Percentiles rank a stretch among this genome's conserved stretches.
These are phyloP conservation scores for Perccottus glenii DNA, from an alignment of 2,113 vertebrate genomes.

Conservation along the genomic window DNA sequence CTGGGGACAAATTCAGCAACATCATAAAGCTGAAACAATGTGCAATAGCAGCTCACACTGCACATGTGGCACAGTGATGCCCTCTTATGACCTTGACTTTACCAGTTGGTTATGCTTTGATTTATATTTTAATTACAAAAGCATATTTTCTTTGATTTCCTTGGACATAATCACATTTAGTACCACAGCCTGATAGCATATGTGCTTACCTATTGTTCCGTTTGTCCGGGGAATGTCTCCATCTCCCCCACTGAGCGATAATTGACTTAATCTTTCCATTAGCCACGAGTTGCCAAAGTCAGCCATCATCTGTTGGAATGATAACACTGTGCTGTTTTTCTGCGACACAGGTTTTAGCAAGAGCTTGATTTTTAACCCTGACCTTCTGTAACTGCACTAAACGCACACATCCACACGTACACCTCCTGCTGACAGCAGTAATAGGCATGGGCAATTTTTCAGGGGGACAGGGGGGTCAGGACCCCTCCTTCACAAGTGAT, in stretches of 20 bases:
- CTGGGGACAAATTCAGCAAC: constrained; percentile 43
- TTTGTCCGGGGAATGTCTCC: constrained; percentile 52
- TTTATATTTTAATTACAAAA: constrained; percentile 13
- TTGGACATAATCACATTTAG: constrained; percentile 19
- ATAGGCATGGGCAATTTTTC: neutral
- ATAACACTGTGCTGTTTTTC: no score
- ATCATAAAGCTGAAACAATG: constrained; percentile 21
- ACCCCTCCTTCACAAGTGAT: no score
- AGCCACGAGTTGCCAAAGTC: constrained; percentile 44
- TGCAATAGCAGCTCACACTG: constrained; percentile 45
- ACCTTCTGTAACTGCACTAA: constrained; percentile 17
- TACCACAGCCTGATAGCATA: constrained; percentile 15
- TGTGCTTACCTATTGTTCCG: constrained; percentile 42
- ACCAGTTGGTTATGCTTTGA: constrained; percentile 14
- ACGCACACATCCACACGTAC: constrained; percentile 13
- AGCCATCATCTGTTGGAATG: constrained; percentile 63
- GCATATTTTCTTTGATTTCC: constrained; percentile 19
- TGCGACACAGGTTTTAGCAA: no score
- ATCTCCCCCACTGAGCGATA: constrained; percentile 61
- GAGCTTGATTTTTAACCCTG: constrained; percentile 54
- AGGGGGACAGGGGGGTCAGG: constrained; percentile 3
- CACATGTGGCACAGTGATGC: no score
- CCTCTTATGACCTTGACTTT: no score
- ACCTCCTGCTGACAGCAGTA: constrained; percentile 42
- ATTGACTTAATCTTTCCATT: constrained; percentile 78